Evolutionary conservation across 2,888 invertebrate species (phyloP).

Genomic region (Aporophyla lueneburgensis): DNA sequence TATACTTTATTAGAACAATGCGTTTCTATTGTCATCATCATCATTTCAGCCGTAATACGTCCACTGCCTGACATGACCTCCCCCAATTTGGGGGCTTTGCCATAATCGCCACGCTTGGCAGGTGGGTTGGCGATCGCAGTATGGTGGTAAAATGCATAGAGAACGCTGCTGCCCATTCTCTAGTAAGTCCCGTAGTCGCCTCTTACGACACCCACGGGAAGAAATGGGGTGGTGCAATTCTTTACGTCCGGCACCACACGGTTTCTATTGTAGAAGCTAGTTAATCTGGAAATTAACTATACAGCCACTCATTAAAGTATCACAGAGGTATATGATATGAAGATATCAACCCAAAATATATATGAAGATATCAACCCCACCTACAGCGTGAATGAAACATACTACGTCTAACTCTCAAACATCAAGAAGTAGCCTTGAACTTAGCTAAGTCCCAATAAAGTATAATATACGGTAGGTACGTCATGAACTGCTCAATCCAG

Average conservation of each 20-base stretch:
- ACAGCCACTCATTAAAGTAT: not conserved
- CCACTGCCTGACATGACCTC: too few relatives aligned
- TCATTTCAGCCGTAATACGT: too few relatives aligned
- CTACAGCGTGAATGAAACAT: not conserved
- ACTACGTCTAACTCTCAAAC: not conserved
- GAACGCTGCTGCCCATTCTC: too few relatives aligned
- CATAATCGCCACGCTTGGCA: too few relatives aligned
- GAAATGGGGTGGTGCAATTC: too few relatives aligned
- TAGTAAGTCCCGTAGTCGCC: too few relatives aligned
- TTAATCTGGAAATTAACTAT: not conserved
- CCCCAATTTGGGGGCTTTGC: too few relatives aligned
- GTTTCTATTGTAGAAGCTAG: not conserved
- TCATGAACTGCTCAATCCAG: constrained; percentile 39
- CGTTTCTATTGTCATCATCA: too few relatives aligned
- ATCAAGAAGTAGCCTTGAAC: constrained; percentile 5
- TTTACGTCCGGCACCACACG: too few relatives aligned
- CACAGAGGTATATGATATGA: not conserved
- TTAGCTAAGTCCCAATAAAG: constrained; percentile 2
- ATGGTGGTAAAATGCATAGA: too few relatives aligned
- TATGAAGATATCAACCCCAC: not conserved
- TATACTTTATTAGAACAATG: not conserved
- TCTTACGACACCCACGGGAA: too few relatives aligned
- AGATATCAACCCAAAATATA: constrained; percentile 12
- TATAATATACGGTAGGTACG: constrained; percentile 21
- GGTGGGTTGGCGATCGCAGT: too few relatives aligned